Conservation (phyloP, 2,888 invertebrate species). For the Nomada ferruginata region DNA sequence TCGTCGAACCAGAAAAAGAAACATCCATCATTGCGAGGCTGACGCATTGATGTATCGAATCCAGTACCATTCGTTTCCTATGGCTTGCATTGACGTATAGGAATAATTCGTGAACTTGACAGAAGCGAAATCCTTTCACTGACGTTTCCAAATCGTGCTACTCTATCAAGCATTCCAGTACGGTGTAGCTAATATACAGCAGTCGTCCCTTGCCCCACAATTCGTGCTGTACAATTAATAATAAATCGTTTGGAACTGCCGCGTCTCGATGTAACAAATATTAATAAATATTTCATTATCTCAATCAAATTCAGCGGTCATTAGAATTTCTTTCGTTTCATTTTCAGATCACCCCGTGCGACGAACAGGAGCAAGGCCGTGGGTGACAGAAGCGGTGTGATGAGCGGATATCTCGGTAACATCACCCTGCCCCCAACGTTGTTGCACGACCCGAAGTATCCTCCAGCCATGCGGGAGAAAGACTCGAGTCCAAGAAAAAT, state of each 20-base stretch:
- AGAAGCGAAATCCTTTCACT: constrained; percentile 63
- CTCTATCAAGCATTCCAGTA: constrained; percentile 39
- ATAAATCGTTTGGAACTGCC: background rate
- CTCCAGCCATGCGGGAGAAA: constrained; percentile 93
- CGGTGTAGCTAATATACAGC: background rate
- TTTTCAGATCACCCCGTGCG: constrained; percentile 56
- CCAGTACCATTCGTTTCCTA: constrained; percentile 19
- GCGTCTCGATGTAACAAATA: background rate
- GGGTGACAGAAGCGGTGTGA: constrained; percentile 80
- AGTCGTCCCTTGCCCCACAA: background rate
- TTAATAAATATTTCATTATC: too few relatives aligned
- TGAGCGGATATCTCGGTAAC: constrained; percentile 82
- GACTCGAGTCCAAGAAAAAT: constrained; percentile 96
- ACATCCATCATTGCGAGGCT: constrained; percentile 56
- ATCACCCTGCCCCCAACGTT: constrained; percentile 84
- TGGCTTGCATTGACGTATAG: constrained; percentile 15
- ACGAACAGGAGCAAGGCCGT: constrained; percentile 74
- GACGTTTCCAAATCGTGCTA: constrained; percentile 61
- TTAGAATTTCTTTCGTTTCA: background rate
- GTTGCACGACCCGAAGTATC: constrained; percentile 81
- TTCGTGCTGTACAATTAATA: background rate
- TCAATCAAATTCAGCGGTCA: background rate
- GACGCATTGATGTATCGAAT: constrained; percentile 60
- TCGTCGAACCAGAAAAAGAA: constrained; percentile 46
- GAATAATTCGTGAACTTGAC: constrained; percentile 17